Percentiles rank a stretch among this genome's conserved stretches.
Conservation (phyloP, 2,113 vertebrate genomes). For the Epinephelus fuscoguttatus region DNA sequence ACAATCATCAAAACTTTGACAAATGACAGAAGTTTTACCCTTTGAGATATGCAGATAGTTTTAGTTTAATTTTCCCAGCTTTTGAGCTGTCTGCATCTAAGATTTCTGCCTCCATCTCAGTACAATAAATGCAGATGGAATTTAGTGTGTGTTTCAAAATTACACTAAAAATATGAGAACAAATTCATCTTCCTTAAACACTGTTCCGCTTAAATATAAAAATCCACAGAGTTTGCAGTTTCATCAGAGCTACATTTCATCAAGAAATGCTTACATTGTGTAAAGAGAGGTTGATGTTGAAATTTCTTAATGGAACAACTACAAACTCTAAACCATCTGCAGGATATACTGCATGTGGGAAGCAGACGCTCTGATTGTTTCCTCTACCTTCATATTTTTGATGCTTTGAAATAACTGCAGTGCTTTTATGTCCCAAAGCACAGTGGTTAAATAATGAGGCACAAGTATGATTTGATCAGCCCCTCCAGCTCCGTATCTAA, state of each 20-base stretch:
- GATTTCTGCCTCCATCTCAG: not conserved
- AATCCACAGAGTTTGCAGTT: not conserved
- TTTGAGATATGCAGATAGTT: not conserved
- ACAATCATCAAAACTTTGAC: too few species aligned
- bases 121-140: not conserved
- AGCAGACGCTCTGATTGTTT: not conserved
- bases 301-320: not conserved
- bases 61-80: not conserved
- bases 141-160: not conserved
- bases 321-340: not conserved
- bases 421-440: constrained; percentile 5
- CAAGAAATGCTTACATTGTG: not conserved
- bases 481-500: constrained; percentile 52
- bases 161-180: not conserved
- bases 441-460: constrained; percentile 56
- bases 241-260: not conserved
- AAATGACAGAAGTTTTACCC: too few species aligned
- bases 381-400: constrained; percentile 4
- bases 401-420: constrained; percentile 30
- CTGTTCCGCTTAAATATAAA: not conserved
- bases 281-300: not conserved
- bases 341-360: not conserved
- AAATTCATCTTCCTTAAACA: not conserved
- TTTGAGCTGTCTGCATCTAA: not conserved
- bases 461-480: constrained; percentile 58